Evolutionary conservation across 1,140 invertebrate species (phyloP).

Genomic region (Lepidurus packardi): DNA sequence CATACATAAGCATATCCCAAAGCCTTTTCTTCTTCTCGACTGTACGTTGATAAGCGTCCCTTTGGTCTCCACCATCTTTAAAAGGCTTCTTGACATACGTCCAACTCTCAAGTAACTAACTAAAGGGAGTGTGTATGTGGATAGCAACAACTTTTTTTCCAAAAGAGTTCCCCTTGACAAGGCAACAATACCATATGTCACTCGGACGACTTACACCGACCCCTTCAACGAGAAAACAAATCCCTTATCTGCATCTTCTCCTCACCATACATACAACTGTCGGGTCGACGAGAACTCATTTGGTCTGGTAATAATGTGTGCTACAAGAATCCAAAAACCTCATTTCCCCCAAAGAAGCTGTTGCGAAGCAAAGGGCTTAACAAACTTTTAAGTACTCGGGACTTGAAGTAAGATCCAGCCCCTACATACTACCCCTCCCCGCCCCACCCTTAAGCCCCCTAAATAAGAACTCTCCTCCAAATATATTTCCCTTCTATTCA

Average conservation of each 20-base stretch:
- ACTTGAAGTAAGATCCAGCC: not conserved
- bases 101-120: not conserved
- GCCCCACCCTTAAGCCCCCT: no score
- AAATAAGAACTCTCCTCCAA: no score
- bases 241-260: not conserved
- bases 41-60: not conserved
- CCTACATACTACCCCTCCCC: not conserved
- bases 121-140: not conserved
- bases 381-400: not conserved
- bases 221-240: slow-evolving; percentile 15
- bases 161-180: not conserved
- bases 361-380: not conserved
- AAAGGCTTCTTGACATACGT: not conserved
- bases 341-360: not conserved
- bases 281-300: not conserved
- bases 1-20: not conserved
- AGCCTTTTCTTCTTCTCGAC: not conserved
- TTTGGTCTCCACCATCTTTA: not conserved
- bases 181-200: slow-evolving; percentile 18
- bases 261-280: not conserved
- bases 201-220: not conserved
- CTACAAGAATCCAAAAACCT: not conserved
- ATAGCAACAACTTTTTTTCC: not conserved
- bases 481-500: not conserved
- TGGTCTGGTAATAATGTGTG: not conserved